Conservation (phyloP, 2,113 vertebrate genomes). For the Gulo gulo region DNA sequence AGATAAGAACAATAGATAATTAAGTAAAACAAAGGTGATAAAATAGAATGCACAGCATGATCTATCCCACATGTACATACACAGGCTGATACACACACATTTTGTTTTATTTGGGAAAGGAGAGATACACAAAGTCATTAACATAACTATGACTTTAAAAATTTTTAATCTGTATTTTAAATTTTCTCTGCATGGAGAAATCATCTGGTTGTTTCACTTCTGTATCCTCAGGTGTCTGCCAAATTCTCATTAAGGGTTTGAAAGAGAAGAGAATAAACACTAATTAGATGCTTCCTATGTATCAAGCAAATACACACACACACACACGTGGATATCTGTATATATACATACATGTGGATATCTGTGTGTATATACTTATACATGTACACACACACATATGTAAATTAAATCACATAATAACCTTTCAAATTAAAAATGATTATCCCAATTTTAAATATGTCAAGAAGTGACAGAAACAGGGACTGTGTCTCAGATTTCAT, state of each 20-base stretch:
- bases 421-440: background rate
- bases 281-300: background rate
- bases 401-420: background rate
- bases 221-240: background rate
- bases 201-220: background rate
- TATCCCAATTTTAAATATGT: background rate
- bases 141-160: background rate
- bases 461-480: background rate
- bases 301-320: background rate
- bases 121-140: background rate
- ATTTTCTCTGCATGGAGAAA: background rate
- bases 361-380: background rate
- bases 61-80: background rate
- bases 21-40: constrained; percentile 34
- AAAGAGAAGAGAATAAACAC: background rate
- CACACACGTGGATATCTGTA: background rate
- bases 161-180: background rate
- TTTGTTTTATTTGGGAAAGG: constrained; percentile 27
- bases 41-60: background rate
- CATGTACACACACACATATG: background rate
- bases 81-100: background rate
- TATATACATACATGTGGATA: background rate
- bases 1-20: background rate
- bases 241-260: background rate
- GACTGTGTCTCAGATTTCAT: background rate